Evolutionary conservation across 1,140 invertebrate genomes (phyloP), one percentile per base, ranked within the genome.

Genomic region (Lasaia peninsularis): DNA sequence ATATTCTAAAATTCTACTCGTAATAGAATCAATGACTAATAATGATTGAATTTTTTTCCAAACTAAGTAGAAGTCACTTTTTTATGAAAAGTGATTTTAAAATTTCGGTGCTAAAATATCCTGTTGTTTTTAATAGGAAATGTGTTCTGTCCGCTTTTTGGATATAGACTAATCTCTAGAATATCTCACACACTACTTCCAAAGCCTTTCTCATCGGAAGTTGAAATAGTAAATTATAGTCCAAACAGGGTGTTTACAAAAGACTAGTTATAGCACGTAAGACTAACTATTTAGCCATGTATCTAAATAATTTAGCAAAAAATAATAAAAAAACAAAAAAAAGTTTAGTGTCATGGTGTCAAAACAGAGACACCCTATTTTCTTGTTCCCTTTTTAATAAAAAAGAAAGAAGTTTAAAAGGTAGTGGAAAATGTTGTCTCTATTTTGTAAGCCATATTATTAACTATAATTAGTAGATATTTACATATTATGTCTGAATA

Each of bases 11-110:
- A 14, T 52, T 55, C 28, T 28, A 16, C 31, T 55, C 28, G 32
- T 52, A 52, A 21, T 31, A 55, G 44, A 44, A 37, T 55, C 18
- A 24, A 55, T 40, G 40, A 28, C 53, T 54, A 54, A 48, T 44
- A 55, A 14, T 16, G 10, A 37, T 28, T 31, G 24, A 28, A 48
- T 52, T 63, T 59, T 60, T 59, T 64, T 64, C 58, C 58, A 64
- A 64, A 53, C 53, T 56, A 18, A 53, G 37, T 53, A 49, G 9
- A 20, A 7, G 18, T 44, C 32, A 31, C 37, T 60, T 55, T 37
- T 37, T 35, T 40, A 28, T n/a, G 34, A 28, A 14, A 32, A 52
- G 24, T 52, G 50, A 28, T 5, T 28, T 14, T 35, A 14, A n/a
- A 16, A 21, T n/a, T 37, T 21, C 37, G 24, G 20, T 55, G 31